Percentiles rank a stretch among this genome's conserved stretches.
Conservation (phyloP, 53 echinoderm and acorn worm species). For the Mesocentrotus franciscanus region DNA sequence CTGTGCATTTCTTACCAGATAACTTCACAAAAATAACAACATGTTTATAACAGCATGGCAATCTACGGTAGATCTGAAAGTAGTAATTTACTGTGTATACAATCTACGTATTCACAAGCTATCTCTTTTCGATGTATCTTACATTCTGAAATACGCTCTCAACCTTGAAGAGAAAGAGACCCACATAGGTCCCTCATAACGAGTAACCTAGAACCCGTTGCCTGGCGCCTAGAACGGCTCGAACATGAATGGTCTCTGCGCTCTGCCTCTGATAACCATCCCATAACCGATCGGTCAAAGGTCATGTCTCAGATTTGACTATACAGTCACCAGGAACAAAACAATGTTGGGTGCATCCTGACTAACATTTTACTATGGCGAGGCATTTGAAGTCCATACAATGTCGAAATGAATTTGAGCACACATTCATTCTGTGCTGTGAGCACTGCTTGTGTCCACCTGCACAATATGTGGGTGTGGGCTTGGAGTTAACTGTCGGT, state of each 20-base stretch:
- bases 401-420: background rate
- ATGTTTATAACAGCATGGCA: too few relatives aligned
- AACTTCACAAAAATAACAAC: too few relatives aligned
- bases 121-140: background rate
- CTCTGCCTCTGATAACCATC: slow-evolving; percentile 29
- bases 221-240: background rate
- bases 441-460: too few relatives aligned
- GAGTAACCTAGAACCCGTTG: background rate
- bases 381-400: background rate
- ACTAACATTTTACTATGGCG: background rate
- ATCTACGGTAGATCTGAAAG: background rate
- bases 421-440: background rate
- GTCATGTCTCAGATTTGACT: background rate
- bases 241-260: background rate
- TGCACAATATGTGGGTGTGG: background rate
- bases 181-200: background rate
- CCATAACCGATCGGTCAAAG: background rate
- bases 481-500: background rate
- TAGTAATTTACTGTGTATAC: background rate
- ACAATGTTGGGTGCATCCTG: background rate
- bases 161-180: background rate
- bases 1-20: background rate
- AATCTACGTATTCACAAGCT: background rate
- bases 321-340: background rate
- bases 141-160: background rate